phyloP scores from a whole-genome alignment of 1,140 invertebrate genomes.

The Periplaneta americana region DNA sequence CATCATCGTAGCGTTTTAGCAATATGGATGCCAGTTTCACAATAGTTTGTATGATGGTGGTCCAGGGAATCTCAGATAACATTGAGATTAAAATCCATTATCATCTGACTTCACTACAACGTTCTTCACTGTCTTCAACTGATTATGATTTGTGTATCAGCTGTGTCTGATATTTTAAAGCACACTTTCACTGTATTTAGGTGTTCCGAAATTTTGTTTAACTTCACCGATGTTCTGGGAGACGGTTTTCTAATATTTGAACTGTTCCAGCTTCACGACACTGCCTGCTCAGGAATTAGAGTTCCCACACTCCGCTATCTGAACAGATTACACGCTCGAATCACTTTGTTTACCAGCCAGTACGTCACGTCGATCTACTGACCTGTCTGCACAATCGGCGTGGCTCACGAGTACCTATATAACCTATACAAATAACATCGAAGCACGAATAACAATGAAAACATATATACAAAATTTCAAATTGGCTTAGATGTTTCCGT shows the following conservation, averaged over 20 bases:
- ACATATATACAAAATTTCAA: not conserved
- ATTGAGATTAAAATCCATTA: not conserved
- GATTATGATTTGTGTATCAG: too few relatives aligned
- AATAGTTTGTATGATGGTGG: not conserved
- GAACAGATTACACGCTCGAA: too few relatives aligned
- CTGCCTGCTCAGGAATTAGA: too few relatives aligned
- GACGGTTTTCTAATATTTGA: too few relatives aligned
- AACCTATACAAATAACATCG: not conserved
- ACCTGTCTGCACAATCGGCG: not conserved
- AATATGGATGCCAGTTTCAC: not conserved
- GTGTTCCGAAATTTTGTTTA: too few relatives aligned
- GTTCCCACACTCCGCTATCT: not conserved
- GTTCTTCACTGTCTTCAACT: not conserved
- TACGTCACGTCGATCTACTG: not conserved
- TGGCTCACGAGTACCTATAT: not conserved
- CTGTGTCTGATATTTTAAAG: too few relatives aligned
- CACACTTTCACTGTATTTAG: too few relatives aligned
- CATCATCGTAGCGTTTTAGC: not conserved
- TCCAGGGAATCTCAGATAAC: not conserved
- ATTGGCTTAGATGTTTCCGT: not conserved
- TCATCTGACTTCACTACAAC: not conserved
- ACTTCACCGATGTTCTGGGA: too few relatives aligned
- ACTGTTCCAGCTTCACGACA: too few relatives aligned
- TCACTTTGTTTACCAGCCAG: not conserved
- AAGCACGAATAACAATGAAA: not conserved